These are phyloP conservation scores for Buceros bicornis DNA, from an alignment of 2,797 vertebrate species.

Conservation along the genomic window DNA sequence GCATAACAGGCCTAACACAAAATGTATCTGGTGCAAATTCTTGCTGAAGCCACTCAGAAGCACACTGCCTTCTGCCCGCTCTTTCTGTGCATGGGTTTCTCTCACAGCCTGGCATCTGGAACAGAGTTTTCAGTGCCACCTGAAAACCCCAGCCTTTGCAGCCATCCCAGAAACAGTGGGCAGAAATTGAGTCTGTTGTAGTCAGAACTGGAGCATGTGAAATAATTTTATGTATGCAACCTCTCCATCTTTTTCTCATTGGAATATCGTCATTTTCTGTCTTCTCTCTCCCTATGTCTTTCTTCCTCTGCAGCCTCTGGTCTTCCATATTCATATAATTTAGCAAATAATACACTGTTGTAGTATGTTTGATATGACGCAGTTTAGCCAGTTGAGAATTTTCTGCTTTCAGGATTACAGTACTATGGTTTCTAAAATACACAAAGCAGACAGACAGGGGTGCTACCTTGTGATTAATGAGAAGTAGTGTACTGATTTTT, in stretches of 20 bases:
- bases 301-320: neutral
- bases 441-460: neutral
- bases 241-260: neutral
- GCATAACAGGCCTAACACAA: neutral
- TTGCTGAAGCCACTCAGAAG: neutral
- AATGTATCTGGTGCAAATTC: neutral
- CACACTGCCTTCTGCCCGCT: neutral
- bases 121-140: neutral
- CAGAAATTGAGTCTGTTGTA: neutral
- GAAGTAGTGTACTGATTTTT: rapidly evolving
- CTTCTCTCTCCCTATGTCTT: neutral
- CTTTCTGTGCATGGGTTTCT: neutral
- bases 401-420: neutral
- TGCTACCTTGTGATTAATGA: neutral
- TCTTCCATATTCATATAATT: neutral
- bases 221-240: neutral
- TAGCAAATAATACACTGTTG: neutral
- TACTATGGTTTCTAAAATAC: neutral
- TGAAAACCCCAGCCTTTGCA: neutral
- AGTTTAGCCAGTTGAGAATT: neutral
- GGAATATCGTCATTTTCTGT: neutral
- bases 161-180: neutral
- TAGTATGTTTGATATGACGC: neutral
- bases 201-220: neutral
- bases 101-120: neutral